A percentile compares a stretch with the other conserved stretches of the same genome.
Evolutionary conservation across 64 coral and sea anemone species (phyloP).

Genomic region (Exaiptasia diaphana): DNA sequence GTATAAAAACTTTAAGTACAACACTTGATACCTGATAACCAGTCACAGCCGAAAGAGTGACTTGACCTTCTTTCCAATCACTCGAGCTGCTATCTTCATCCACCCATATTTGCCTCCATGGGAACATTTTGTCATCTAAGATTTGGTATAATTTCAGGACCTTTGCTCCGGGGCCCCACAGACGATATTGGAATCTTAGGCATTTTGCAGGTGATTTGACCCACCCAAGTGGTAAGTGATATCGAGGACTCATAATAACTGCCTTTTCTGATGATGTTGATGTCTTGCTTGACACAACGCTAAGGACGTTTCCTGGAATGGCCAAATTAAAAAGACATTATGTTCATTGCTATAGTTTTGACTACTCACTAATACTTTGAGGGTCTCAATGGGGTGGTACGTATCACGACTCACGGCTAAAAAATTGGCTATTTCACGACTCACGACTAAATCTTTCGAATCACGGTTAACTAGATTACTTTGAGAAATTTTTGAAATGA

Average conservation of each 20-base stretch:
- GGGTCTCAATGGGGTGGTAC: no score
- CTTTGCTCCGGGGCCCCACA: constrained; percentile 9
- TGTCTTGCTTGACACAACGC: no score
- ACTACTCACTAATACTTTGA: no score
- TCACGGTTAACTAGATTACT: no score
- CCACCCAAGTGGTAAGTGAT: constrained; percentile 6
- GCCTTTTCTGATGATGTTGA: not conserved
- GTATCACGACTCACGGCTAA: no score
- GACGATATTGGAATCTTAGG: constrained; percentile 38
- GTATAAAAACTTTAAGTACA: no score
- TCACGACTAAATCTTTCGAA: no score
- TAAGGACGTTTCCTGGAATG: no score
- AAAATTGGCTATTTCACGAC: no score
- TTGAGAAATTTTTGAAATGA: no score
- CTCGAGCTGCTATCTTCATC: not conserved
- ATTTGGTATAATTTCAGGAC: constrained; percentile 39
- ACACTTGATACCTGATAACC: constrained; percentile 24
- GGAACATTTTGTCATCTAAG: not conserved
- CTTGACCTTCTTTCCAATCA: constrained; percentile 43
- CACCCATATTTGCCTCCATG: constrained; percentile 32
- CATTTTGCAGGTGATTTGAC: constrained; percentile 30
- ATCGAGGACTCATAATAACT: not conserved
- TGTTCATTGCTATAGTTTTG: no score
- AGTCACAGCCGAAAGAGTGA: not conserved
- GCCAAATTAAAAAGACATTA: no score